Conservation (phyloP, 2,113 vertebrate genomes). For the Numida meleagris region DNA sequence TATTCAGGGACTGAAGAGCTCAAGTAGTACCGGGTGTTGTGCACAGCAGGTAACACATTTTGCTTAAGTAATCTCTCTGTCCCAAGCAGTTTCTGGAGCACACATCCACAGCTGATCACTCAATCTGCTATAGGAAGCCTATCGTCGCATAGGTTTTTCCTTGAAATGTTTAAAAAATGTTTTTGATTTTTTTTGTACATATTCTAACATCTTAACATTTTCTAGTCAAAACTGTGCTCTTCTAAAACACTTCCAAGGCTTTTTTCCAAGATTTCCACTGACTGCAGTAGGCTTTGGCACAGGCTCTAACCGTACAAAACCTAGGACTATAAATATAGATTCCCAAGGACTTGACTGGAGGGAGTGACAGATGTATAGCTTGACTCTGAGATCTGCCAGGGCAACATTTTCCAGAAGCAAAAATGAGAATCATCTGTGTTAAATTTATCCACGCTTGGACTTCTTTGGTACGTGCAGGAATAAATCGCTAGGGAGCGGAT, state of each 20-base stretch:
- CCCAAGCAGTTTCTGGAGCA: not conserved
- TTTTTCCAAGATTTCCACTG: slow-evolving; percentile 18
- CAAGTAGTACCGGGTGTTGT: not conserved
- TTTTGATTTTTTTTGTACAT: not conserved
- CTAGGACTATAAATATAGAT: slow-evolving; percentile 19
- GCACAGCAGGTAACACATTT: not conserved
- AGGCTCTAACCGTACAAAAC: not conserved
- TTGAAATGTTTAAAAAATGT: not conserved
- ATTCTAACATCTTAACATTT: not conserved
- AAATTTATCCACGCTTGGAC: slow-evolving; percentile 53
- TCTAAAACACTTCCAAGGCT: not conserved
- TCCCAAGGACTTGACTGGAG: slow-evolving; percentile 51
- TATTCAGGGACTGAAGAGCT: not conserved
- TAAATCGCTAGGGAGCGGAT: slow-evolving; percentile 22
- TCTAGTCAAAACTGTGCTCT: slow-evolving; percentile 24
- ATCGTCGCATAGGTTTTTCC: not conserved
- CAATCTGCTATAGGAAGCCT: not conserved
- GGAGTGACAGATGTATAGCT: slow-evolving; percentile 52
- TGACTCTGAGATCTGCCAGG: slow-evolving; percentile 37
- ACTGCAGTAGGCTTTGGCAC: slow-evolving; percentile 34
- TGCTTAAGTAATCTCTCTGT: not conserved
- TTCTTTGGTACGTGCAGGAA: slow-evolving; percentile 39
- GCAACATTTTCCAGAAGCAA: slow-evolving; percentile 54
- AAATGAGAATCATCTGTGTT: slow-evolving; percentile 60
- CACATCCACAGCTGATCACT: not conserved